Percentiles rank a stretch among this genome's conserved stretches.
These are phyloP conservation scores for Takifugu flavidus DNA, from an alignment of 2,113 vertebrate genomes.

Conservation along the genomic window DNA sequence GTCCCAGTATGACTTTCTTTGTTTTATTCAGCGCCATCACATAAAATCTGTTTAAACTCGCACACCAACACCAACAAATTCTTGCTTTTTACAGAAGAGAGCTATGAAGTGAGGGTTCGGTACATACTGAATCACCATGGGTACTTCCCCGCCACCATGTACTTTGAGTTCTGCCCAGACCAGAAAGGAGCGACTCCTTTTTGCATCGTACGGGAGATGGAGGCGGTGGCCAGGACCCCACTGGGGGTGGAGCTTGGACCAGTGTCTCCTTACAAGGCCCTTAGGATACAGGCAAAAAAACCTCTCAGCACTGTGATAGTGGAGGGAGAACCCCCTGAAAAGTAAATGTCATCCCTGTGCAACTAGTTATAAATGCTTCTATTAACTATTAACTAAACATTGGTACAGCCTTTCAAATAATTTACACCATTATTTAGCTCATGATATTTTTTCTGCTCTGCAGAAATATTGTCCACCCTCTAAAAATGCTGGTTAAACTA, in stretches of 20 bases:
- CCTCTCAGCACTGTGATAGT: slow-evolving; percentile 60
- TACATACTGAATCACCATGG: slow-evolving; percentile 75
- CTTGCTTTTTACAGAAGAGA: slow-evolving; percentile 59
- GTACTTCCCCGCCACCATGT: slow-evolving; percentile 73
- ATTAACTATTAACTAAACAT: too few relatives aligned
- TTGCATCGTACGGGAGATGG: slow-evolving; percentile 78
- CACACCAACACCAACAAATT: background rate
- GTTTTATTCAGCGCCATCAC: background rate
- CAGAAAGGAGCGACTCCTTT: slow-evolving; percentile 58
- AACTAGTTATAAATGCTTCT: too few relatives aligned
- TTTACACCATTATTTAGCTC: too few relatives aligned
- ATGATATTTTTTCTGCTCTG: slow-evolving; percentile 7
- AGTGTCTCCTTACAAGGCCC: slow-evolving; percentile 72
- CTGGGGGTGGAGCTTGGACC: slow-evolving; percentile 80
- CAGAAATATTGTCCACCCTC: slow-evolving; percentile 26
- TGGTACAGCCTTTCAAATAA: too few relatives aligned
- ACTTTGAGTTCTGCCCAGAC: slow-evolving; percentile 80
- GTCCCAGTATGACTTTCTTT: slow-evolving; percentile 72
- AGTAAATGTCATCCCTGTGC: slow-evolving; percentile 54
- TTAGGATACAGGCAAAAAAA: slow-evolving; percentile 28
- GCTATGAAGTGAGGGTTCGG: slow-evolving; percentile 70
- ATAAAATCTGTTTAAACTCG: background rate
- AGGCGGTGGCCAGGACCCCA: slow-evolving; percentile 63
- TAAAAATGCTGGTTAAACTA: slow-evolving; percentile 30
- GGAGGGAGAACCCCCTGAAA: slow-evolving; percentile 74